These are phyloP conservation scores for Paramisgurnus dabryanus DNA, from an alignment of 2,113 vertebrate species.

Conservation along the genomic window DNA sequence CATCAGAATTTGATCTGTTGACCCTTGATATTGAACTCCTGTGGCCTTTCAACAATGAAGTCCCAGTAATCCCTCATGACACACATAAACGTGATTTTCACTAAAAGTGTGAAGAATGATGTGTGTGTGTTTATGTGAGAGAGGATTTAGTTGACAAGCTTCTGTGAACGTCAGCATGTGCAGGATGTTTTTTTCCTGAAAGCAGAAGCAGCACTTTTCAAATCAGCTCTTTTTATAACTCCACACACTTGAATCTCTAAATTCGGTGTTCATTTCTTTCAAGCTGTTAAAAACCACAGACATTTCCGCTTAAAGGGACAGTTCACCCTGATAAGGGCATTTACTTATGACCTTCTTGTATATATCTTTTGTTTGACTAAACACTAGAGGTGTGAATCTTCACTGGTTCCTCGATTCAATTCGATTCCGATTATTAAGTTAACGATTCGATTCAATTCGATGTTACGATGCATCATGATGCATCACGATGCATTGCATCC, in stretches of 20 bases:
- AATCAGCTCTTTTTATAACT: slow-evolving; percentile 50
- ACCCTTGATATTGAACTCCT: slow-evolving; percentile 9
- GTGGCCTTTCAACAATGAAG: slow-evolving; percentile 63
- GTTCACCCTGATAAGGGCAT: too few species aligned
- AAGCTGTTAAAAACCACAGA: slow-evolving; percentile 5
- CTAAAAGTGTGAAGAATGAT: slow-evolving; percentile 22
- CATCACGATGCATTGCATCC: too few species aligned
- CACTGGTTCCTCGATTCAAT: too few species aligned
- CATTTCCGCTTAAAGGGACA: background rate
- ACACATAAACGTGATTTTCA: slow-evolving; percentile 33
- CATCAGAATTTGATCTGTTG: slow-evolving; percentile 7
- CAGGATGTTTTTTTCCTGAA: slow-evolving; percentile 23
- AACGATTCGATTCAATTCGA: too few species aligned
- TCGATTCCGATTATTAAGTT: too few species aligned
- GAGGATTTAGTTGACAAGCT: slow-evolving; percentile 58
- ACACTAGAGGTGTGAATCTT: too few species aligned
- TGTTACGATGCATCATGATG: too few species aligned
- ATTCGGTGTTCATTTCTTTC: background rate
- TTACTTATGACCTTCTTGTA: too few species aligned
- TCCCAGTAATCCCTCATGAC: slow-evolving; percentile 57
- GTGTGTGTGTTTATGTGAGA: slow-evolving; percentile 46
- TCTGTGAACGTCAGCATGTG: slow-evolving; percentile 58
- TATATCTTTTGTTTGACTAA: too few species aligned
- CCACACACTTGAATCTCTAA: background rate
- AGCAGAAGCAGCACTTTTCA: slow-evolving; percentile 49